These are phyloP conservation scores for Nasonovia ribisnigri DNA, from an alignment of 2,888 invertebrate species.

Conservation along the genomic window DNA sequence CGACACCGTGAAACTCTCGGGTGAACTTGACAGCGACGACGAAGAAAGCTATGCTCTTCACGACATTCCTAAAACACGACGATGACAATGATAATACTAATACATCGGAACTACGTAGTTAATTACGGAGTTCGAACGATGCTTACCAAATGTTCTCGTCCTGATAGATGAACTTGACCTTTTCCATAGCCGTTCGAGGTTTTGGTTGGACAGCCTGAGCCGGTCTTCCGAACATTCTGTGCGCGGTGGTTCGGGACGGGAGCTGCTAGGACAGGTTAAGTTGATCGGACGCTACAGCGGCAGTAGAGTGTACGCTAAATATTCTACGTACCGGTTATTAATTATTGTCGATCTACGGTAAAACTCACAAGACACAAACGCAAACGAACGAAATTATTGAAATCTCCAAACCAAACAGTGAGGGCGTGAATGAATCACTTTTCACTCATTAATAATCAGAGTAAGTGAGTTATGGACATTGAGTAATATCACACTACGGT, in stretches of 20 bases:
- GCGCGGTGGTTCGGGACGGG: neutral
- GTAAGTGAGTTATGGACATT: too few relatives aligned
- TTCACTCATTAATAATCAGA: too few relatives aligned
- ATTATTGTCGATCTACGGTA: neutral
- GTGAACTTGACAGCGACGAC: conserved; percentile 47
- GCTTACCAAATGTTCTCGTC: conserved; percentile 50
- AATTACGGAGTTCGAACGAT: neutral
- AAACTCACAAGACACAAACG: too few relatives aligned
- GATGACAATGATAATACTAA: neutral
- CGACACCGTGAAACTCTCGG: conserved; percentile 45
- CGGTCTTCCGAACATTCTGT: conserved; percentile 43
- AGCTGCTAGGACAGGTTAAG: neutral
- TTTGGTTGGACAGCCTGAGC: conserved; percentile 51
- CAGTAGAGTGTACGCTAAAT: too few relatives aligned
- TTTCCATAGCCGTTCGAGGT: conserved; percentile 48
- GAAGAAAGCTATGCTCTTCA: conserved; percentile 56
- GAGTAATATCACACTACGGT: too few relatives aligned
- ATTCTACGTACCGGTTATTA: neutral
- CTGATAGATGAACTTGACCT: conserved; percentile 43
- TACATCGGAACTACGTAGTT: neutral
- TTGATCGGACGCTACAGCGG: neutral
- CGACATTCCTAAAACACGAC: conserved; percentile 25
- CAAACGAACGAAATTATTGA: too few relatives aligned
- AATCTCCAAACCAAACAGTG: too few relatives aligned
- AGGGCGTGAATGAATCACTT: too few relatives aligned